Conservation (phyloP, 2,797 vertebrate species). For the Chrysolophus pictus region DNA sequence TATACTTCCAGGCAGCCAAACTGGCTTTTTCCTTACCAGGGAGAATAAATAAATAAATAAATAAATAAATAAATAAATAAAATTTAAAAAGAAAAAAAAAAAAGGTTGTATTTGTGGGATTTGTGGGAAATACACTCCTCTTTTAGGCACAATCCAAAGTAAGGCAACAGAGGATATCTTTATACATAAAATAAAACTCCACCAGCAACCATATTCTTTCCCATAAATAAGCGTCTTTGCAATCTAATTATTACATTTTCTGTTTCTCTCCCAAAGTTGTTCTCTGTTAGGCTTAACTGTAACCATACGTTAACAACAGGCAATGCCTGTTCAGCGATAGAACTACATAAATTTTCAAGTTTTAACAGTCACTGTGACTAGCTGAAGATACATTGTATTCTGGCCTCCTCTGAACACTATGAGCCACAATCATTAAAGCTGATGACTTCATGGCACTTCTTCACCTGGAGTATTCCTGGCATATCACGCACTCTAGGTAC, state of each 20-base stretch:
- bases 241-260: background rate
- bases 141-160: background rate
- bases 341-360: background rate
- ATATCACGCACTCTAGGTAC: background rate
- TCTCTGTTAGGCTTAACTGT: background rate
- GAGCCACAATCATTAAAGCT: background rate
- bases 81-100: background rate
- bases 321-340: background rate
- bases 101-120: background rate
- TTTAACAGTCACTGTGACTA: background rate
- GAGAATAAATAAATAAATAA: background rate
- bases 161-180: background rate
- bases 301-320: background rate
- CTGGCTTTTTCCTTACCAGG: background rate
- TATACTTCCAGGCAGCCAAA: background rate
- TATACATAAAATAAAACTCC: background rate
- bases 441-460: background rate
- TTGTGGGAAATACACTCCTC: background rate
- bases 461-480: background rate
- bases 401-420: background rate
- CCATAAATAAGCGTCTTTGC: background rate
- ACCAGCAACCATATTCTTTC: background rate
- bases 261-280: background rate
- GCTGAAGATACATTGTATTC: background rate
- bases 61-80: too few relatives aligned